Evolutionary conservation across 2,888 invertebrate species (phyloP).

Genomic region (Morinoia aosen): DNA sequence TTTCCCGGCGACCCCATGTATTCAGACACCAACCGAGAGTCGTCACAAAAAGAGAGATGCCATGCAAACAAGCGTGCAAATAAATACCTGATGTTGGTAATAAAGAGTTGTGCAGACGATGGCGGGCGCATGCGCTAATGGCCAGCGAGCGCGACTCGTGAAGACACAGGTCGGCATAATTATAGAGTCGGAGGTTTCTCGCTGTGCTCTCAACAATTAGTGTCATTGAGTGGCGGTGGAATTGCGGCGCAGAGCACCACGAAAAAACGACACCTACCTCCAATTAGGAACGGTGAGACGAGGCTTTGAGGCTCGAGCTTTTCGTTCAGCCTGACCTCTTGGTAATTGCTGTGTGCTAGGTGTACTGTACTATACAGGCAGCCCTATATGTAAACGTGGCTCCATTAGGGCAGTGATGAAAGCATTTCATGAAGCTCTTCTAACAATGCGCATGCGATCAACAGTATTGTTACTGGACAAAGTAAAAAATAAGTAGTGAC

Average conservation of each 20-base stretch:
- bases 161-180: constrained; percentile 44
- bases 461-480: background rate
- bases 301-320: constrained; percentile 33
- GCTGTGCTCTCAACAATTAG: constrained; percentile 50
- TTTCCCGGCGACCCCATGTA: background rate
- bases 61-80: background rate
- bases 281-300: constrained; percentile 52
- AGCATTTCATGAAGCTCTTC: background rate
- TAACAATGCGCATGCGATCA: background rate
- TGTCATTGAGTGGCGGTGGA: constrained; percentile 51
- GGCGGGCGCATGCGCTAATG: constrained; percentile 41
- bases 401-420: background rate
- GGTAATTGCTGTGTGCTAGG: background rate
- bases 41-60: background rate
- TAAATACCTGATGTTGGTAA: constrained; percentile 37
- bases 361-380: background rate
- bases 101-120: background rate
- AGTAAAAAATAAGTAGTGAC: background rate
- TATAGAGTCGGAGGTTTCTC: constrained; percentile 41
- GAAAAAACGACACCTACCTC: constrained; percentile 51
- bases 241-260: constrained; percentile 47
- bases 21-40: background rate
- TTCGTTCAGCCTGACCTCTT: constrained; percentile 34
- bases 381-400: background rate
- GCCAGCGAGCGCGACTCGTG: constrained; percentile 30